phyloP scores from a whole-genome alignment of 2,113 vertebrate species.

The Typhlomys cinereus region DNA sequence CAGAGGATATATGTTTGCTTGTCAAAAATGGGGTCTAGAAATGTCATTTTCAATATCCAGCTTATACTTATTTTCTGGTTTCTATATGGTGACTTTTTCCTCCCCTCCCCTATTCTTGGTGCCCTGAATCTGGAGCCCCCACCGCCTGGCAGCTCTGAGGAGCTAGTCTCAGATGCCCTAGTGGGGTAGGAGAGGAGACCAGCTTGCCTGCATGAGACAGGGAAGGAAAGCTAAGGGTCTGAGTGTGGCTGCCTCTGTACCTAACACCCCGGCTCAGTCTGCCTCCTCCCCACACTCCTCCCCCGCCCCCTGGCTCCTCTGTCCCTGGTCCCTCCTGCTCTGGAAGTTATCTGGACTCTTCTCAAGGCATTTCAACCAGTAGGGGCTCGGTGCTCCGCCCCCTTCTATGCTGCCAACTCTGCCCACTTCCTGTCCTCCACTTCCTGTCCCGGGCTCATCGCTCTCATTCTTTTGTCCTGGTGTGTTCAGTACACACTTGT shows the following conservation, averaged over 20 bases:
- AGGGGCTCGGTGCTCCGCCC: not conserved
- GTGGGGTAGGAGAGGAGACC: not conserved
- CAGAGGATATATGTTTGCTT: not conserved
- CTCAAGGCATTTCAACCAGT: not conserved
- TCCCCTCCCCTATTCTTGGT: not conserved
- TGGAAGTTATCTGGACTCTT: not conserved
- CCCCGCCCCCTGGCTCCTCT: too few species aligned
- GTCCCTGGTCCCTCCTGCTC: accelerated
- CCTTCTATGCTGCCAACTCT: not conserved
- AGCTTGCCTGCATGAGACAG: not conserved
- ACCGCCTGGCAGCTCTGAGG: too few species aligned
- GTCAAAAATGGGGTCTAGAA: not conserved
- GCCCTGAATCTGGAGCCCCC: not conserved
- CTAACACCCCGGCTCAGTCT: not conserved
- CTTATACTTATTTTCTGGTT: not conserved
- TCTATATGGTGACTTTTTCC: not conserved
- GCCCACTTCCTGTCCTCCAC: not conserved
- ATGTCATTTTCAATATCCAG: not conserved
- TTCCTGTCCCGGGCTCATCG: not conserved
- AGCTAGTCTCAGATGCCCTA: not conserved
- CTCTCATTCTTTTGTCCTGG: not conserved
- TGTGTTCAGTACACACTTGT: not conserved
- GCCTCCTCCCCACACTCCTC: too few species aligned
- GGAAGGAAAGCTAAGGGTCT: not conserved
- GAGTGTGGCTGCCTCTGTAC: too few species aligned